Percentiles rank a stretch among this genome's conserved stretches.
phyloP scores from a whole-genome alignment of 1,140 invertebrate species.

The Holotrichia oblita region DNA sequence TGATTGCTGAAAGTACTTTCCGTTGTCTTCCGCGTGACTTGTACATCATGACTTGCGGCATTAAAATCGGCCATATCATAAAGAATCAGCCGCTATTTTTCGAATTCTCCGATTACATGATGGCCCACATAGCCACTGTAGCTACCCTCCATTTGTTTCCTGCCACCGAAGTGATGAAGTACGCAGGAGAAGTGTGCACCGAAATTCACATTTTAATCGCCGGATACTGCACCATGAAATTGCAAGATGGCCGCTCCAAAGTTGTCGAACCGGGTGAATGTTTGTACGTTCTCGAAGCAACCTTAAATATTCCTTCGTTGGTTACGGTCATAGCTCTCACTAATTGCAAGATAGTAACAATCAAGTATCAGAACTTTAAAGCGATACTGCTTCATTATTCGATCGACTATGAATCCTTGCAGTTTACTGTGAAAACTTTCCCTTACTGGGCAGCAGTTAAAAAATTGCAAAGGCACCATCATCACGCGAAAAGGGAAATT shows the following conservation, averaged over 20 bases:
- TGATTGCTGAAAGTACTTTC: not conserved
- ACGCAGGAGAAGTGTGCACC: conserved; percentile 41
- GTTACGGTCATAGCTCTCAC: not conserved
- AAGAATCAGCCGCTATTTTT: conserved; percentile 24
- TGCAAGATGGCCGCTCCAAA: not conserved
- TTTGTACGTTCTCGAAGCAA: conserved; percentile 27
- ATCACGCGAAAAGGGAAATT: not conserved
- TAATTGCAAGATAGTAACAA: conserved; percentile 17
- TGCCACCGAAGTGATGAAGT: conserved; percentile 24
- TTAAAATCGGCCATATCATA: not conserved
- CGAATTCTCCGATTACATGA: conserved; percentile 1
- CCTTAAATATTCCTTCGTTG: conserved; percentile 17
- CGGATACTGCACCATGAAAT: conserved; percentile 21
- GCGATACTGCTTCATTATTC: conserved; percentile 3
- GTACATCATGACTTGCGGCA: not conserved
- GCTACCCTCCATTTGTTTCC: conserved; percentile 11
- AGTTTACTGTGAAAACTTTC: not conserved
- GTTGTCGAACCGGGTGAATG: conserved; percentile 18
- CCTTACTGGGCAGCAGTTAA: not conserved
- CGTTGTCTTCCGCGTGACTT: conserved; percentile 18
- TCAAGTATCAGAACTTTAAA: not conserved
- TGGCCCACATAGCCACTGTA: not conserved
- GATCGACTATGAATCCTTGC: not conserved
- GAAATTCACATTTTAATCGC: conserved; percentile 37
- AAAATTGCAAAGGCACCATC: not conserved